phyloP scores from a whole-genome alignment of 2,113 vertebrate species.

The Columbina picui region DNA sequence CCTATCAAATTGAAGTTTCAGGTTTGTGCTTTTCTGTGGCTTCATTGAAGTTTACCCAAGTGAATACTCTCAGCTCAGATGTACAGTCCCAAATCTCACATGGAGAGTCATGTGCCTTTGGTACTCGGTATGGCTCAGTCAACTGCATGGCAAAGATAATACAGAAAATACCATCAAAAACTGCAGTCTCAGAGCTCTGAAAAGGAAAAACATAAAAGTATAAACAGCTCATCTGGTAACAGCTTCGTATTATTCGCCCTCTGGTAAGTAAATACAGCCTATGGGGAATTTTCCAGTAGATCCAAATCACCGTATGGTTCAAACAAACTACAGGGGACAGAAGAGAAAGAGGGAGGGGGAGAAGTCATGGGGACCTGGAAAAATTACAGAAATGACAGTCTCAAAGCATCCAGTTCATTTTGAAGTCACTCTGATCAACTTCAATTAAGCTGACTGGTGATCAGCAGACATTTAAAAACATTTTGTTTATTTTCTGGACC shows the following conservation, averaged over 20 bases:
- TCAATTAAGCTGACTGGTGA: neutral
- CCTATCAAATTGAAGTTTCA: constrained; percentile 24
- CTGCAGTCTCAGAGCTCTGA: neutral
- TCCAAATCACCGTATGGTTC: neutral
- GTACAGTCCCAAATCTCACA: constrained; percentile 34
- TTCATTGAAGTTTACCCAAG: constrained; percentile 23
- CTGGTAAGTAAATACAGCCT: neutral
- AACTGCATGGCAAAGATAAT: constrained; percentile 30
- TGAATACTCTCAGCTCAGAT: constrained; percentile 37
- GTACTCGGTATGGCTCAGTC: neutral
- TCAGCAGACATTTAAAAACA: constrained; percentile 2
- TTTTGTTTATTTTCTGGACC: neutral
- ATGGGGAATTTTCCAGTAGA: neutral
- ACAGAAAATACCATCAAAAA: constrained; percentile 16
- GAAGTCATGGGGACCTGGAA: neutral
- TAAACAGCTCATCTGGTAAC: neutral
- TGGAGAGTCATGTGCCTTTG: neutral
- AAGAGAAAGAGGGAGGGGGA: neutral
- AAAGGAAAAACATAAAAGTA: constrained; percentile 1
- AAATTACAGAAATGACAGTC: neutral
- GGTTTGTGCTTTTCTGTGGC: neutral
- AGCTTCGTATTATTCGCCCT: neutral
- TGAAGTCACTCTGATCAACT: neutral
- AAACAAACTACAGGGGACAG: neutral
- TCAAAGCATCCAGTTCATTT: neutral